Evolutionary conservation across 2,797 vertebrate species (phyloP).

Genomic region (Pitangus sulphuratus): DNA sequence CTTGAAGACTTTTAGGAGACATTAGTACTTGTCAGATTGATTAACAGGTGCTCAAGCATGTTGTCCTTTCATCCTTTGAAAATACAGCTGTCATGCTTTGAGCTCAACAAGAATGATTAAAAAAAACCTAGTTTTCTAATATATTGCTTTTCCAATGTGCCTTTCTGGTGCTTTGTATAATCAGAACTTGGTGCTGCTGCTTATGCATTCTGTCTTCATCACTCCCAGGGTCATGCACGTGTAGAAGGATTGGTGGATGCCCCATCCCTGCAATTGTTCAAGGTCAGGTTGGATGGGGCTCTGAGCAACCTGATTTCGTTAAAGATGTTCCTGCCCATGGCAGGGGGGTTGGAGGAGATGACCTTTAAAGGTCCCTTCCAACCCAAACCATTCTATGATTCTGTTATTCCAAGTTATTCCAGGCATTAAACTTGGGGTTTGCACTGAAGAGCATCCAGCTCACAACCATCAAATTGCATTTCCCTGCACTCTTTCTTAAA

Average conservation of each 20-base stretch:
- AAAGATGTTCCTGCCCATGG: background rate
- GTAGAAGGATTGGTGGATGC: background rate
- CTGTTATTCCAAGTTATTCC: background rate
- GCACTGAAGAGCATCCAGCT: background rate
- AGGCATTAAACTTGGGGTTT: background rate
- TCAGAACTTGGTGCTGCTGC: background rate
- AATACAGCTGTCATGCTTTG: background rate
- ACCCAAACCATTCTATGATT: background rate
- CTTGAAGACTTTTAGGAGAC: background rate
- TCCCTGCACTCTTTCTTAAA: background rate
- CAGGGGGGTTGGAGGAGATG: background rate
- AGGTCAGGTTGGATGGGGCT: background rate
- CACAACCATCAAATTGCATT: background rate
- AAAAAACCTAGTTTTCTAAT: background rate
- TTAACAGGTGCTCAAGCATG: background rate
- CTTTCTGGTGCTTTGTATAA: background rate
- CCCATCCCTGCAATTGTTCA: background rate
- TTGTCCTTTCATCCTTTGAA: background rate
- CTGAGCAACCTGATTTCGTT: background rate
- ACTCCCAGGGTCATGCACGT: rapidly evolving
- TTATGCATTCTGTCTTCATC: background rate
- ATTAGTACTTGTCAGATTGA: background rate
- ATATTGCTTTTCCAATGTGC: background rate
- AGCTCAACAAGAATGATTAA: background rate
- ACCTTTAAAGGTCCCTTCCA: background rate